Base-by-base conservation (phyloP, 2,797 vertebrate species). In the Pteronotus mesoamericanus region DNA sequence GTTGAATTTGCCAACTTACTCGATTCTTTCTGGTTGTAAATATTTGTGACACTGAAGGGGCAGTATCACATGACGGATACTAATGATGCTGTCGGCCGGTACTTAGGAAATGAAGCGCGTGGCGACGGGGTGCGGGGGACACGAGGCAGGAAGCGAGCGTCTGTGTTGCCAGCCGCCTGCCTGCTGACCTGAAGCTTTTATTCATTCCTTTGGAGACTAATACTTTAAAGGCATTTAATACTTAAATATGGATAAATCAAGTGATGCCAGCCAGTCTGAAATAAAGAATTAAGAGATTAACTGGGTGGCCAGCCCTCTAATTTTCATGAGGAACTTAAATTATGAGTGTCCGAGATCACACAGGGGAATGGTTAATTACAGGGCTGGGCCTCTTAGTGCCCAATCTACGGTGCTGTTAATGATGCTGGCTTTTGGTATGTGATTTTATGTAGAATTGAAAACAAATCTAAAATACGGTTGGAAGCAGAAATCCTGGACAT, bases 371-470 rank as follows among this genome's bases (percentile, higher is more conserved):
- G 44, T 57, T 75, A 75, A 55, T 75, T 53, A 71, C 1, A 61
- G 64, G 68, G 11, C 64, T 15, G 34, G 12, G 3, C 69, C 44
- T 75, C 57, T 26, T 44, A 39, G 61, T 75, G 74, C 46, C 12
- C 22, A 19, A 39, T 42, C 89, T 61, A 0, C 44, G 46, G 7
- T 29, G 42, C 94, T 82, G 66, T 18, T n/a, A 74, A 59, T 80
- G 66, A 77, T 34, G 71, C 77, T 59, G 39, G 46, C 10, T 84
- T 93, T 93, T 68, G 24, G 11, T 29, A 34, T 39, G 68, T 66
- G 86, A 79, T 79, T 94, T 94, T 69, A 83, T 77, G 32, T 34
- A 85, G 87, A 94, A 86, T 19, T 51, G 48, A 64, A 82, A 89
- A 66, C 51, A 53, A 55, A 21, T 44, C 26, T 87, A 66, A 92